Evolutionary conservation across 2,797 vertebrate genomes (phyloP).

Genomic region (Cheracebus regulus): DNA sequence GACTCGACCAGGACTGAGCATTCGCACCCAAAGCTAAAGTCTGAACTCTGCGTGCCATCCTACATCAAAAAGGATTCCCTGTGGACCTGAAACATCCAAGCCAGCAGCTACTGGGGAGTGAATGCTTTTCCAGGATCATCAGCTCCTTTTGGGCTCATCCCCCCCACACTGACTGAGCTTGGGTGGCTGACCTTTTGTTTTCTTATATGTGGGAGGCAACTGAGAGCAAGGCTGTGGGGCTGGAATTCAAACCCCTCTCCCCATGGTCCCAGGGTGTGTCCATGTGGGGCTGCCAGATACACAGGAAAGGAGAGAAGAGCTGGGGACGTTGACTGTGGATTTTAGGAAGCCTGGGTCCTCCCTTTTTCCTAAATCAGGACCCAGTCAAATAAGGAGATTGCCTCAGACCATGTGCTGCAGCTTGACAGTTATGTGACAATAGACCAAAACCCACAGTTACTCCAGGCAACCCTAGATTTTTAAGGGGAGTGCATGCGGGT

Average conservation of each 20-base stretch:
- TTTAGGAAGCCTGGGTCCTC: background rate
- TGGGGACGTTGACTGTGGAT: background rate
- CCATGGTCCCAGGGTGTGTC: background rate
- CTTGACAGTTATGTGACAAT: background rate
- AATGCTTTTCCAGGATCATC: background rate
- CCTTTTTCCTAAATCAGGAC: background rate
- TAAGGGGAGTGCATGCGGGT: background rate
- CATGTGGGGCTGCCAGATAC: background rate
- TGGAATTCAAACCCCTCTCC: background rate
- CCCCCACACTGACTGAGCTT: background rate
- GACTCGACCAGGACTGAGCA: background rate
- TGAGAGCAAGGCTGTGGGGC: background rate
- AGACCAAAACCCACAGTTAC: background rate
- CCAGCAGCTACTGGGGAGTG: background rate
- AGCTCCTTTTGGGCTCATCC: background rate
- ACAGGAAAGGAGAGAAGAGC: background rate
- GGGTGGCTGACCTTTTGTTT: background rate
- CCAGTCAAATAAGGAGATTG: background rate
- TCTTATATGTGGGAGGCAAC: background rate
- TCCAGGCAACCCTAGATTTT: background rate
- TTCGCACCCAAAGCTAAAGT: background rate
- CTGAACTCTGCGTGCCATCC: constrained; percentile 24
- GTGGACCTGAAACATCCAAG: background rate
- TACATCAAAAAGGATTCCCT: background rate
- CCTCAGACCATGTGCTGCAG: background rate